Percentiles rank a stretch among this genome's conserved stretches.
Evolutionary conservation across 35 echinoderm and acorn worm species (phyloP).

Genomic region (Nesometra sesokonis): DNA sequence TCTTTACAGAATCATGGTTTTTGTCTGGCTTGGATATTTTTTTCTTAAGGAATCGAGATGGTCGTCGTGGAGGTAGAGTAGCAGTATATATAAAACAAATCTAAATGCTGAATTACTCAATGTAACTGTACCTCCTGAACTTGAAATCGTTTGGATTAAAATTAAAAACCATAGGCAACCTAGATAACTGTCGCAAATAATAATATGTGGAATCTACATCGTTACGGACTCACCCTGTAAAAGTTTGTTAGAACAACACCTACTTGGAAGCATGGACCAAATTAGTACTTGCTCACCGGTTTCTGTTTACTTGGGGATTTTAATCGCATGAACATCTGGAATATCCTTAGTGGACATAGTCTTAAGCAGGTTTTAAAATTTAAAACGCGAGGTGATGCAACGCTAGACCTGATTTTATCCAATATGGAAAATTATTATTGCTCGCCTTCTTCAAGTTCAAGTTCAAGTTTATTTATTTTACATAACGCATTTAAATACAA

Average conservation of each 20-base stretch:
- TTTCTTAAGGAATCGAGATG: no score
- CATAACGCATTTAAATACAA: no score
- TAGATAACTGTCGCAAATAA: not conserved
- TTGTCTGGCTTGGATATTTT: not conserved
- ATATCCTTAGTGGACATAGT: conserved; percentile 13
- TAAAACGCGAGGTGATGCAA: conserved; percentile 22
- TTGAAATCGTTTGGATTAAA: conserved; percentile 39
- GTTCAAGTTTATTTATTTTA: no score
- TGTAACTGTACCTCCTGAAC: not conserved
- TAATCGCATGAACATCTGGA: not conserved
- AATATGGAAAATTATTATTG: conserved; percentile 27
- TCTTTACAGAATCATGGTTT: conserved; percentile 23
- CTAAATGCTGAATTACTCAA: no score
- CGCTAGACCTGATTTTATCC: conserved; percentile 39
- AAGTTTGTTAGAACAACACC: conserved; percentile 28
- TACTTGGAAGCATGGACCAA: conserved; percentile 31
- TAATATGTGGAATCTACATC: conserved; percentile 17
- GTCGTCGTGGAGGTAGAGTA: no score
- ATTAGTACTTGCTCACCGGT: conserved; percentile 13
- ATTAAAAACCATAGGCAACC: conserved; percentile 23
- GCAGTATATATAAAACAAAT: no score
- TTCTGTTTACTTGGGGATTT: conserved; percentile 31
- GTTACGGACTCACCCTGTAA: conserved; percentile 12
- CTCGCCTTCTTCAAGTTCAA: no score
- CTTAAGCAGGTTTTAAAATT: conserved; percentile 5